Evolutionary conservation across 2,797 vertebrate species (phyloP).

Genomic region (Falco berigora): DNA sequence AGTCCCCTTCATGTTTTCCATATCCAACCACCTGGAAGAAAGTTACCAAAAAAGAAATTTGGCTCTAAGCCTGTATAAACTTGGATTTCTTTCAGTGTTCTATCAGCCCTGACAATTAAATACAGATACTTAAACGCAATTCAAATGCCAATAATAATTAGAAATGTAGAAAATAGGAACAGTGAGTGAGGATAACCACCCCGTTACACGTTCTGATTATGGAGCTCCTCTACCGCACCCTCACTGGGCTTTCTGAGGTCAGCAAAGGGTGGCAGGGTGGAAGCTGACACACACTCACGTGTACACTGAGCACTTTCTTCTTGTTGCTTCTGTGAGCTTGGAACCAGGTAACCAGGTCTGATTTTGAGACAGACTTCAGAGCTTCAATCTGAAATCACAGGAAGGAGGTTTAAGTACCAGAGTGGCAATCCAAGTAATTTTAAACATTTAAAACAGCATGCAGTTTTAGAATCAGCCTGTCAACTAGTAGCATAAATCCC

Average conservation of each 20-base stretch:
- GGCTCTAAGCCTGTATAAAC: neutral
- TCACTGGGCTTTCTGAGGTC: neutral
- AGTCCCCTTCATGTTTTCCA: constrained; percentile 82
- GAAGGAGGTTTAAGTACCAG: neutral
- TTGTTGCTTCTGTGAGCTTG: constrained; percentile 74
- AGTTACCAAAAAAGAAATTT: neutral
- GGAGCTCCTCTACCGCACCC: accelerated
- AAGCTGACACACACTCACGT: constrained; percentile 74
- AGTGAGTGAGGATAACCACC: neutral
- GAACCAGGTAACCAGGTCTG: constrained; percentile 86
- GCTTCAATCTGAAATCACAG: constrained; percentile 82
- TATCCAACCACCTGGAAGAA: constrained; percentile 86
- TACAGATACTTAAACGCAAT: neutral
- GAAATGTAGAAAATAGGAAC: neutral
- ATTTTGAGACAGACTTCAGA: constrained; percentile 83
- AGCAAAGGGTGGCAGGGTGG: neutral
- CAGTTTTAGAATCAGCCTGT: neutral
- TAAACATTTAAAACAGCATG: neutral
- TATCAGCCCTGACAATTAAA: neutral
- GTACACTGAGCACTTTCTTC: constrained; percentile 87
- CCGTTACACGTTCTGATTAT: accelerated
- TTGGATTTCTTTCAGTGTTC: neutral
- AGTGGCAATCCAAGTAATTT: neutral
- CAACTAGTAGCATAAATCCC: neutral
- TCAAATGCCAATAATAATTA: neutral